Evolutionary conservation across 2,888 invertebrate species (phyloP).

Genomic region (Nemotelus nigrinus): DNA sequence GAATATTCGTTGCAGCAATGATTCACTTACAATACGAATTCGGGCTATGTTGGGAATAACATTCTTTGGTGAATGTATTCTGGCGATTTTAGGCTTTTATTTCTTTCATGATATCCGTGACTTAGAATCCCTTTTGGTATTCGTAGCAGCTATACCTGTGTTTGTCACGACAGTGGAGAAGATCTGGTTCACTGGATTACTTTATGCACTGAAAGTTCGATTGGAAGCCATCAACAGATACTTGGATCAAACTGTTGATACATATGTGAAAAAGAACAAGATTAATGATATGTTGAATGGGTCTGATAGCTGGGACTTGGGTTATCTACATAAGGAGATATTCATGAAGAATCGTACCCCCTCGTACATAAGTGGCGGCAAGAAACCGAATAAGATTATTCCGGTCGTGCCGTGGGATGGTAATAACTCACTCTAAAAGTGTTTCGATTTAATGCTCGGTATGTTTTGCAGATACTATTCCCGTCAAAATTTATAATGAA

Average conservation of each 20-base stretch:
- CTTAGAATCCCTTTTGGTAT: slow-evolving; percentile 58
- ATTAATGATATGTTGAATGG: slow-evolving; percentile 38
- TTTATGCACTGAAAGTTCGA: slow-evolving; percentile 60
- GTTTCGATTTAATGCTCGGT: neutral
- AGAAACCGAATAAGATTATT: slow-evolving; percentile 47
- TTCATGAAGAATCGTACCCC: slow-evolving; percentile 44
- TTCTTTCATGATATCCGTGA: slow-evolving; percentile 57
- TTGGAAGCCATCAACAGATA: slow-evolving; percentile 59
- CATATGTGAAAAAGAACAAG: slow-evolving; percentile 56
- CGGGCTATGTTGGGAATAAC: slow-evolving; percentile 57
- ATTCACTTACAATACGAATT: slow-evolving; percentile 56
- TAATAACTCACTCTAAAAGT: slow-evolving; percentile 18
- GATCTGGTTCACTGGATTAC: slow-evolving; percentile 62
- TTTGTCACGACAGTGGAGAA: slow-evolving; percentile 62
- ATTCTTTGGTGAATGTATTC: slow-evolving; percentile 57
- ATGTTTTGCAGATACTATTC: slow-evolving; percentile 36
- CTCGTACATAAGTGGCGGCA: slow-evolving; percentile 11
- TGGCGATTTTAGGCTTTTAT: slow-evolving; percentile 57
- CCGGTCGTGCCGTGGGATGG: slow-evolving; percentile 49
- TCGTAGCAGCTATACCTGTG: slow-evolving; percentile 60
- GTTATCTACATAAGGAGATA: slow-evolving; percentile 52
- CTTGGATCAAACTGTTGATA: slow-evolving; percentile 53
- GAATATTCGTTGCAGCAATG: slow-evolving; percentile 58
- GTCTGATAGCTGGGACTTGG: slow-evolving; percentile 43
- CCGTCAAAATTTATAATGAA: slow-evolving; percentile 43